Evolutionary conservation across 2,797 vertebrate genomes (phyloP).

Genomic region (Poecilia gillii): DNA sequence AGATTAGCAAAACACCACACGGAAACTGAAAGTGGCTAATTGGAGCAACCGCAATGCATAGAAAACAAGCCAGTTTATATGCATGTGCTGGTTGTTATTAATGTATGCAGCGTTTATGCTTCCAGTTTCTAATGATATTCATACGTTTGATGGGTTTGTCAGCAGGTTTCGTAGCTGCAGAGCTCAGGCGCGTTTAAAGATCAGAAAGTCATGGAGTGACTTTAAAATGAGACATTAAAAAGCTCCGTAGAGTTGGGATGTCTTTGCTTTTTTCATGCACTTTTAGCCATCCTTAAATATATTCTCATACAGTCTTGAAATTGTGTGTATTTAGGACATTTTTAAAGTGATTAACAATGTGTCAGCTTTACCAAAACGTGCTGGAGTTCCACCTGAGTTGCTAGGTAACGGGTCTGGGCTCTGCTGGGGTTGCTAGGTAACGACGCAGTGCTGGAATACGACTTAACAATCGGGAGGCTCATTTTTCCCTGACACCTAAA

Average conservation of each 20-base stretch:
- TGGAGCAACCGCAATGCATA: background rate
- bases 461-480: too few relatives aligned
- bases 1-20: background rate
- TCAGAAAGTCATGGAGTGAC: background rate
- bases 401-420: too few relatives aligned
- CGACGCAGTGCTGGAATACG: too few relatives aligned
- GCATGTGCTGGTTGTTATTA: background rate
- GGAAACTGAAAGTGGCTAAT: background rate
- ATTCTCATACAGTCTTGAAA: background rate
- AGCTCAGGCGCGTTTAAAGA: background rate
- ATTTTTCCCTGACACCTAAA: too few relatives aligned
- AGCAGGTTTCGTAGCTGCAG: background rate
- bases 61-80: background rate
- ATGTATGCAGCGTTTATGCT: background rate
- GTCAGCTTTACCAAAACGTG: background rate
- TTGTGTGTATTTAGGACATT: background rate
- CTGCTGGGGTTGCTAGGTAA: too few relatives aligned
- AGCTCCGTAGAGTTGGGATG: background rate
- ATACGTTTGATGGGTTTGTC: background rate
- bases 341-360: background rate
- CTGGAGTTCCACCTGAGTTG: too few relatives aligned
- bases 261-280: background rate
- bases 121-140: background rate
- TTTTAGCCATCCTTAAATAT: background rate
- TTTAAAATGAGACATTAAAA: background rate